phyloP scores from a whole-genome alignment of 2,113 vertebrate genomes.

The Pan paniscus region DNA sequence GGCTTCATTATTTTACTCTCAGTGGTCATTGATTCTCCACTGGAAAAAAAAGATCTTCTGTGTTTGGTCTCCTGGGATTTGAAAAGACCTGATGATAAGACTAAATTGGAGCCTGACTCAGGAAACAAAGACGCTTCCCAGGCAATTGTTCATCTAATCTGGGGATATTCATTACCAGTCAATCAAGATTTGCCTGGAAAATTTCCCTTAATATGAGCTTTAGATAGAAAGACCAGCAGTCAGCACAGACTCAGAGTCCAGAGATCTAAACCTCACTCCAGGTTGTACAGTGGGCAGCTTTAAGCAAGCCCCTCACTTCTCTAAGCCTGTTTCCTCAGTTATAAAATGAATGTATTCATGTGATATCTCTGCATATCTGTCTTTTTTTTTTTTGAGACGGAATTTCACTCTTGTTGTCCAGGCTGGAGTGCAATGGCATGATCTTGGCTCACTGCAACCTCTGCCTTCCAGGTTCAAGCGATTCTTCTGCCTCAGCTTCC shows the following conservation, averaged over 20 bases:
- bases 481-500: too few relatives aligned
- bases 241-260: background rate
- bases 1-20: background rate
- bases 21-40: background rate
- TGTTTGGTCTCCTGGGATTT: background rate
- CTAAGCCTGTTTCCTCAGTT: background rate
- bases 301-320: background rate
- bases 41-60: background rate
- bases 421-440: too few relatives aligned
- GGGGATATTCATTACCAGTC: background rate
- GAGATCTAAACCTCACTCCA: background rate
- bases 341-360: background rate
- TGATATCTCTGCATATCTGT: background rate
- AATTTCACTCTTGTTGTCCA: too few relatives aligned
- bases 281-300: background rate
- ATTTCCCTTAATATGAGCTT: background rate
- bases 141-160: background rate
- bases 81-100: background rate
- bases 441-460: too few relatives aligned
- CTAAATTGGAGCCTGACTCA: background rate
- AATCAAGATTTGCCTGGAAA: background rate
- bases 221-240: background rate
- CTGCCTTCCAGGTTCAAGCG: too few relatives aligned
- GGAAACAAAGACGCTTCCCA: background rate
- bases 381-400: too few relatives aligned